These are phyloP conservation scores for Corythaeola cristata DNA, from an alignment of 2,113 vertebrate genomes.

Conservation along the genomic window DNA sequence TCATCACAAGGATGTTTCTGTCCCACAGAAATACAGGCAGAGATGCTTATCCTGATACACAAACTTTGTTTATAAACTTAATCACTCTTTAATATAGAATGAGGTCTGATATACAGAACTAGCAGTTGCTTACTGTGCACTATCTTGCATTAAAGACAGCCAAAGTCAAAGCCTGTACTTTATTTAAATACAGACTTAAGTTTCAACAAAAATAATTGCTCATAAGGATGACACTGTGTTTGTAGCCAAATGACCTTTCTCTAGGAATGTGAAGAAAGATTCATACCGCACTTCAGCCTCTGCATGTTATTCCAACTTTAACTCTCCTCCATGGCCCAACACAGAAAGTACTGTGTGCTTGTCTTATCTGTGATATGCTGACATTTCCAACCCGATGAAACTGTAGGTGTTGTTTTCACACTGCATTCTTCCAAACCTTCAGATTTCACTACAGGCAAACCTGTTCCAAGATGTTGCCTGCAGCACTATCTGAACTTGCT, in stretches of 20 bases:
- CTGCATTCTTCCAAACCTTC: not conserved
- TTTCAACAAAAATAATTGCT: slow-evolving; percentile 20
- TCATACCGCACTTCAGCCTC: not conserved
- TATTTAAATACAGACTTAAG: slow-evolving; percentile 7
- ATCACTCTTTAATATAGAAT: not conserved
- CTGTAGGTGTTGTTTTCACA: slow-evolving; percentile 29
- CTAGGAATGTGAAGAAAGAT: slow-evolving; percentile 1
- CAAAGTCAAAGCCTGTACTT: not conserved
- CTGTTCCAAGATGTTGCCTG: slow-evolving; percentile 57
- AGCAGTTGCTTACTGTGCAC: not conserved
- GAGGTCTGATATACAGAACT: not conserved
- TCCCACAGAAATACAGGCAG: not conserved
- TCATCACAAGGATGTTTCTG: not conserved
- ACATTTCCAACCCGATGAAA: not conserved
- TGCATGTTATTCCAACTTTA: slow-evolving; percentile 25
- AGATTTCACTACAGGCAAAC: slow-evolving; percentile 42
- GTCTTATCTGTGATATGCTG: not conserved
- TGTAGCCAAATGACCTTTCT: not conserved
- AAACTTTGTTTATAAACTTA: not conserved
- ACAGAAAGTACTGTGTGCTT: not conserved
- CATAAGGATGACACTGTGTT: not conserved
- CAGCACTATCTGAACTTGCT: slow-evolving; percentile 48
- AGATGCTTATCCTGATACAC: not conserved
- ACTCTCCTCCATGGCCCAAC: not conserved
- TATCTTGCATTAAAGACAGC: not conserved